phyloP scores from a whole-genome alignment of 2,113 vertebrate genomes.

The human region GRCh38 chr3:87063501-87064000 shows the following conservation, averaged over 20 bases:
- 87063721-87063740: not conserved
- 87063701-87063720: not conserved
- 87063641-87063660: not conserved
- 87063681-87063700: not conserved
- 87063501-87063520: not conserved
- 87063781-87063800: not conserved
- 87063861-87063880: not conserved
- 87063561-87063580: not conserved
- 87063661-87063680: not conserved
- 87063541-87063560: not conserved
- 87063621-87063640: not conserved
- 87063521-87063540: no score
- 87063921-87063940: not conserved
- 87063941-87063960: not conserved
- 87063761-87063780: not conserved
- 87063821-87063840: not conserved
- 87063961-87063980: not conserved
- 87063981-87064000: not conserved
- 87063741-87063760: not conserved
- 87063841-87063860: not conserved
- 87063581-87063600: not conserved
- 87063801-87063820: not conserved
- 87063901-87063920: not conserved
- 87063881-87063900: not conserved
- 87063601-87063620: not conserved